A percentile compares a stretch with the other conserved stretches of the same genome.
phyloP scores from a whole-genome alignment of 1,140 invertebrate genomes.

The Drosophila kikkawai region DNA sequence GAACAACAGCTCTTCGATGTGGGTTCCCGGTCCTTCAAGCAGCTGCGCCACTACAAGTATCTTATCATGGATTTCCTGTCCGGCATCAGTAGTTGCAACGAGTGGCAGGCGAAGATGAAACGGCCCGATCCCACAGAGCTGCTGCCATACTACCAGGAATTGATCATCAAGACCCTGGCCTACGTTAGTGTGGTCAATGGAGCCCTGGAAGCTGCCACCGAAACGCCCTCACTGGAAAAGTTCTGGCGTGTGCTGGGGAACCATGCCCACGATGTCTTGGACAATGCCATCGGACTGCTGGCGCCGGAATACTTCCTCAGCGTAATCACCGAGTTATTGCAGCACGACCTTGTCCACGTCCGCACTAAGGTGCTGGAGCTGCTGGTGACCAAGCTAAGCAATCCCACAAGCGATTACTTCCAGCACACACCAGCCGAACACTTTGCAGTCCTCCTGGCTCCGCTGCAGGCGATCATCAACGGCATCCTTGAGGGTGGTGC shows the following conservation, averaged over 20 bases:
- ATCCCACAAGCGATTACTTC: constrained; percentile 88
- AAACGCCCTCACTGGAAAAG: constrained; percentile 86
- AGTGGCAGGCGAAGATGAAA: constrained; percentile 88
- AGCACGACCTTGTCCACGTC: constrained; percentile 89
- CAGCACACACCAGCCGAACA: constrained; percentile 85
- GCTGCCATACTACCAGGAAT: constrained; percentile 87
- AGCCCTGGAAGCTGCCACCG: constrained; percentile 80
- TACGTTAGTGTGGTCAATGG: constrained; percentile 88
- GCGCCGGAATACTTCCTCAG: constrained; percentile 91
- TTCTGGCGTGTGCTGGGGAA: constrained; percentile 93
- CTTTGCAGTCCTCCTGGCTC: constrained; percentile 87
- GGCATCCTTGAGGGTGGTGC: constrained; percentile 86
- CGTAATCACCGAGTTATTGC: constrained; percentile 90
- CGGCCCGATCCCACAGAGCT: constrained; percentile 70
- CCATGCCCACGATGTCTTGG: constrained; percentile 91
- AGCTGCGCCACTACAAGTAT: constrained; percentile 93
- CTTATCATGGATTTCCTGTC: constrained; percentile 90
- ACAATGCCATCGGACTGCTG: constrained; percentile 91
- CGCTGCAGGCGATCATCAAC: constrained; percentile 88
- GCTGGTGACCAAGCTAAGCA: constrained; percentile 91
- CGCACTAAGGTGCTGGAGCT: constrained; percentile 93
- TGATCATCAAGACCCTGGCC: constrained; percentile 89
- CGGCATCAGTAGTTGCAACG: constrained; percentile 87
- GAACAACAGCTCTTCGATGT: constrained; percentile 89
- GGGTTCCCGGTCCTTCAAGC: constrained; percentile 88